Conservation (phyloP, 2,113 vertebrate species). For the Stegostoma tigrinum region DNA sequence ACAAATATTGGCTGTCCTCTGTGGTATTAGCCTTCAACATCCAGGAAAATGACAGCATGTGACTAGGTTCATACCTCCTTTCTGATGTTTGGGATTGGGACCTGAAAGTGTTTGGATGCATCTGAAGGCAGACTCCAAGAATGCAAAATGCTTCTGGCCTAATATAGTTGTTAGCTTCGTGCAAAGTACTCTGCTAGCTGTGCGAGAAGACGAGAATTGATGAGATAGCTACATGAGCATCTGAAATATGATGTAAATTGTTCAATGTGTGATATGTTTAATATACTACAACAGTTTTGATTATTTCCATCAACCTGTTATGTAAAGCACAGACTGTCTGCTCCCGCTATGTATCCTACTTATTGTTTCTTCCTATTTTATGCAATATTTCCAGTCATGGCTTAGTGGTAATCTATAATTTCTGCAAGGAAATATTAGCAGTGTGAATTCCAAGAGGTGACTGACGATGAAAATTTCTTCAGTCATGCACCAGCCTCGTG, state of each 20-base stretch:
- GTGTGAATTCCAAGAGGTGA: neutral
- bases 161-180: neutral
- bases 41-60: neutral
- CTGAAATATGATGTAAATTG: neutral
- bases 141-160: neutral
- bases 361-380: neutral
- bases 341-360: neutral
- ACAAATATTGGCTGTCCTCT: too few species aligned
- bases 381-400: neutral
- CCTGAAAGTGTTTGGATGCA: neutral
- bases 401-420: neutral
- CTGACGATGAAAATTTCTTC: neutral
- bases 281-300: neutral
- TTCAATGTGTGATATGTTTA: neutral
- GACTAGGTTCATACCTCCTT: neutral
- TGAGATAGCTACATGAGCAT: neutral
- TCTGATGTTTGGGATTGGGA: too few species aligned
- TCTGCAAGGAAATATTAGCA: neutral
- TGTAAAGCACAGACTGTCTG: neutral
- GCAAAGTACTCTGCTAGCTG: neutral
- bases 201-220: neutral
- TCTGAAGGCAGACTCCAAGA: neutral
- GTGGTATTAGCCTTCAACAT: neutral
- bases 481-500: neutral
- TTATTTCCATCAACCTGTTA: neutral